These are phyloP conservation scores for Buteo buteo DNA, from an alignment of 2,113 vertebrate species.

Conservation along the genomic window DNA sequence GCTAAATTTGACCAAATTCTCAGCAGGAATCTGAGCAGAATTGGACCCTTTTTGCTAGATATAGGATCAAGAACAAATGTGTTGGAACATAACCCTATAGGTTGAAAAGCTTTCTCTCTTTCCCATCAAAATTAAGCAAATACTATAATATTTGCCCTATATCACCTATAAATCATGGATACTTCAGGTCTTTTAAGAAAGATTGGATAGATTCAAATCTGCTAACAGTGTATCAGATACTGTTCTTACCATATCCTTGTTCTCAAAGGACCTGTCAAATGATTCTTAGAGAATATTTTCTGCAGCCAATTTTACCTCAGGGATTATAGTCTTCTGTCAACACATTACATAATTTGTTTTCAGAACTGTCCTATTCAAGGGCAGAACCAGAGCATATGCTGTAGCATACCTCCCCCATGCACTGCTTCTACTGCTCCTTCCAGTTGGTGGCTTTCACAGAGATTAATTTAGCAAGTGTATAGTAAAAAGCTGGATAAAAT, in stretches of 20 bases:
- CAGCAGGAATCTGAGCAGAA: neutral
- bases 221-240: neutral
- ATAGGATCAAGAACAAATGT: neutral
- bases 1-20: neutral
- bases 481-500: constrained; percentile 62
- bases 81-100: neutral
- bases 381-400: constrained; percentile 63
- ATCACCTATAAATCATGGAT: neutral
- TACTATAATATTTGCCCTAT: neutral
- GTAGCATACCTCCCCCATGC: constrained; percentile 25
- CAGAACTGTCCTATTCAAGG: constrained; percentile 62
- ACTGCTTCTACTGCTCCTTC: constrained; percentile 27
- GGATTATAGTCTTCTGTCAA: constrained; percentile 60
- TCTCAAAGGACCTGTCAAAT: constrained; percentile 40
- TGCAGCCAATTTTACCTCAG: constrained; percentile 53
- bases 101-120: neutral
- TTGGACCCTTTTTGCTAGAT: neutral
- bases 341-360: constrained; percentile 68
- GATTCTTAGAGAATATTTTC: constrained; percentile 48
- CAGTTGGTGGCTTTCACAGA: constrained; percentile 49
- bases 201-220: neutral
- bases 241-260: neutral
- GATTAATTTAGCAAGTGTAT: constrained; percentile 54
- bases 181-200: neutral
- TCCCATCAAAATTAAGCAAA: neutral